A percentile compares a stretch with the other conserved stretches of the same genome.
Evolutionary conservation across 2,797 vertebrate species (phyloP).

Genomic region (Coregonus ussuriensis): DNA sequence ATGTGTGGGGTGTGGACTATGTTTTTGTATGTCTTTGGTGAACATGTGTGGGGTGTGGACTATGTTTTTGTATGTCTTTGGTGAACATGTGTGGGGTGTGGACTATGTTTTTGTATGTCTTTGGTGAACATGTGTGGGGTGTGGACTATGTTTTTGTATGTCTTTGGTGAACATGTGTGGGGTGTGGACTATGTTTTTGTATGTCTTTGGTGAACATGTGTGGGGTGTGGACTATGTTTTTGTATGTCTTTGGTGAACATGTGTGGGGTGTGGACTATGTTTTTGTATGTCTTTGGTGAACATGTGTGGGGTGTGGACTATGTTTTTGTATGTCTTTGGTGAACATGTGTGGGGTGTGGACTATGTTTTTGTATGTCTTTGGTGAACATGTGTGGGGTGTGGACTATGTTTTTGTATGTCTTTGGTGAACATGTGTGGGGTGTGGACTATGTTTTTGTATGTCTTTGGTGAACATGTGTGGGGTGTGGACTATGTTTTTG

Average conservation of each 20-base stretch:
- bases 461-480: neutral
- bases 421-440: neutral
- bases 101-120: neutral
- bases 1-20: neutral
- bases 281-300: too few species aligned
- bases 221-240: neutral
- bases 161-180: too few species aligned
- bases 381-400: neutral
- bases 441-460: neutral
- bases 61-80: neutral
- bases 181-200: neutral
- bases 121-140: too few species aligned
- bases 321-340: too few species aligned
- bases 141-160: neutral
- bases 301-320: neutral
- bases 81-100: neutral
- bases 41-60: neutral
- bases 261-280: neutral
- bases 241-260: too few species aligned
- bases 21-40: too few species aligned
- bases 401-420: neutral
- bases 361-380: neutral
- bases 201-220: too few species aligned
- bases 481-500: too few species aligned
- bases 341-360: neutral